phyloP scores from a whole-genome alignment of 23 tunicate species.

The Styela plicata region DNA sequence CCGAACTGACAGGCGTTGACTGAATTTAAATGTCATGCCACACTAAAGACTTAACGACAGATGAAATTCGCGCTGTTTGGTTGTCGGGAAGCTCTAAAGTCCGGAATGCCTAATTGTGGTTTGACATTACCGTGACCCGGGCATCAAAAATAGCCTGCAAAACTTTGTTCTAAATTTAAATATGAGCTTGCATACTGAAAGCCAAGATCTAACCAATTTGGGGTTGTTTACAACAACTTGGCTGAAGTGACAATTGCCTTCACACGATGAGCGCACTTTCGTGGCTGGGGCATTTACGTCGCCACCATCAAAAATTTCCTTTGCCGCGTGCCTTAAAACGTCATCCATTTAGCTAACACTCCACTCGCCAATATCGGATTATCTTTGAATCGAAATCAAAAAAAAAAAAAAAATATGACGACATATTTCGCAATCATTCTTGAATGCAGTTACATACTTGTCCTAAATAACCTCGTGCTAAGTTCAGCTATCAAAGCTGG shows the following conservation, averaged over 20 bases:
- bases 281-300: neutral
- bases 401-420: too few species aligned
- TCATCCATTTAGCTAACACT: too few species aligned
- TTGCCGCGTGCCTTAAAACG: too few species aligned
- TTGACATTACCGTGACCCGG: neutral
- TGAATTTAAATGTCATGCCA: neutral
- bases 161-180: neutral
- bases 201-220: neutral
- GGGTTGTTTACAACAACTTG: neutral
- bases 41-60: neutral
- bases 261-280: neutral
- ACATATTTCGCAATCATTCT: neutral
- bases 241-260: neutral
- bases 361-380: too few species aligned
- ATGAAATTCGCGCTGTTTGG: neutral
- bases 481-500: too few species aligned
- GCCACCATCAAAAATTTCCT: neutral
- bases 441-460: neutral
- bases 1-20: neutral
- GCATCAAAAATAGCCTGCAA: neutral
- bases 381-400: too few species aligned
- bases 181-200: neutral
- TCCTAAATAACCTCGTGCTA: neutral
- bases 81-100: neutral
- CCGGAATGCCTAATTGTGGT: neutral